Base-by-base conservation (phyloP, 1,140 invertebrate genomes). In the Neodiprion fabricii region DNA sequence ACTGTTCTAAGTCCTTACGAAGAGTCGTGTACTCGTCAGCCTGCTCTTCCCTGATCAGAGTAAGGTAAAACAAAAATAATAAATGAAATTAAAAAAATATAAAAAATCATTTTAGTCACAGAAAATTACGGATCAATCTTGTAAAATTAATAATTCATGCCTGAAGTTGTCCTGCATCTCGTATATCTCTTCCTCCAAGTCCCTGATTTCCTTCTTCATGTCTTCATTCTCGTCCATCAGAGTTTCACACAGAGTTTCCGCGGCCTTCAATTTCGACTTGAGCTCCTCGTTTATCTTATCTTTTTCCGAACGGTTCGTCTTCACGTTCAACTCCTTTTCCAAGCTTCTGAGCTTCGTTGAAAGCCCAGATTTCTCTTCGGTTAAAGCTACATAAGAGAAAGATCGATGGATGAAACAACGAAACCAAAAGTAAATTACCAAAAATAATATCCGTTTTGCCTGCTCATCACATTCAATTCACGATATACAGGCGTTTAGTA, bases 161-260 rank as follows among this genome's bases (percentile, higher is more conserved):
- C 94, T 92, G 87, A 98, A 99, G 85, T 96, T 97, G 85, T 99
- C 97, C 85, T 99, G 97, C 93, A 99, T 95, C 89, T 99, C 97
- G 83, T 99, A 97, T 87, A 99, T 97, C 90, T 99, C 98, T 74
- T 97, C 95, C 83, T 98, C 96, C 81, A 99, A 89, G 81, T 98
- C 96, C 70, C 95, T 88, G 21, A 99, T 92, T 85, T 99, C 97
- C 79, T 96, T 95, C 82, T 98, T 97, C 88, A 99, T 95, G 69
- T 96, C 94, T 83, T 98, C 95, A 88, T 99, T 99, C 87, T 99
- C 98, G 81, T 98, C 96, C 93, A 97, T 96, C 1, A 99, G 89
- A 78, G 96, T 95, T 85, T 98, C 96, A 82, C 96, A 96, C 1
- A 98, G 89, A 69, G 93, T 94, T 89, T 99, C 97, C 1, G 96